Evolutionary conservation across 1,140 invertebrate genomes (phyloP), one percentile per base, ranked within the genome.

Genomic region (Vollenhovia emeryi): DNA sequence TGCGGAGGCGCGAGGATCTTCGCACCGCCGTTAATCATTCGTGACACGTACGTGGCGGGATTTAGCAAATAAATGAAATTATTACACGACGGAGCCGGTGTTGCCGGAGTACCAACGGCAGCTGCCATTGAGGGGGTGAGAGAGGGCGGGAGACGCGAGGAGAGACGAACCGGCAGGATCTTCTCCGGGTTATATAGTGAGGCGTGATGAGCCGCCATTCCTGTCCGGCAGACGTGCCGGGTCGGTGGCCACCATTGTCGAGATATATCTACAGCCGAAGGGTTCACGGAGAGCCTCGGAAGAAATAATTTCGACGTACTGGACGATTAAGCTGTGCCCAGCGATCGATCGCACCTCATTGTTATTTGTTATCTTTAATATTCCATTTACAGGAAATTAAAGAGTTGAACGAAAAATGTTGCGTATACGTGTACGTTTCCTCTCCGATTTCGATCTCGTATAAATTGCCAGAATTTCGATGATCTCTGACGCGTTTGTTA

Each of bases 11-110:
- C 64, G 78, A 82, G 50, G 50, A 73, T 82, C 78, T 82, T 82
- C 78, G 36, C 66, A 30, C 66, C 3, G 50, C 78, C 78, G 78
- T 86, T 89, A 87, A 89, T 90, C 80, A 91, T 89, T 89, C 86
- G 84, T 84, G 84, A 87, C 88, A 87, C 88, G 86, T 90, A 89
- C 88, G 80, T 83, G 88, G 64, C 60, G 80, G 88, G 87, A 90
- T 91, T 91, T 90, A 82, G 71, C 82, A 88, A 88, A 91, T 88
- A 91, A 91, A 91, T 90, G 86, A 91, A 91, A 89, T 91, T 89
- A 90, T 91, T 83, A 90, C 79, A 84, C 74, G 60, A 50, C 59
- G 64, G 52, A 43, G 66, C 66, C 27, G 78, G 78, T 71, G 64
- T 80, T 80, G 48, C 48, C 33, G 9, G 64, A 68, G 45, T 66